Evolutionary conservation across 2,888 invertebrate species (phyloP).

Genomic region (Synergus itoensis): DNA sequence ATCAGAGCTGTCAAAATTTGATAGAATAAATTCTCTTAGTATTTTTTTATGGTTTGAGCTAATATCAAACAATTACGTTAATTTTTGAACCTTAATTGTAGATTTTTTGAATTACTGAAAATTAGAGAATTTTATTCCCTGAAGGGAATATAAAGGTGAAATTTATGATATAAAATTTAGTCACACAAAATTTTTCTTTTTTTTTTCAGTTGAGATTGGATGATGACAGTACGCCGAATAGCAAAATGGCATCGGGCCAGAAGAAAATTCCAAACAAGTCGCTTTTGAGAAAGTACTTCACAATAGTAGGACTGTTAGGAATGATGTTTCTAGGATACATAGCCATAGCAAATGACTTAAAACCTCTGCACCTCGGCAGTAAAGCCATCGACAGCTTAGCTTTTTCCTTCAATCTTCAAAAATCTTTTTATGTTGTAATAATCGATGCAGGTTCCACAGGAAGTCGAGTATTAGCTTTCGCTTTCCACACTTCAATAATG

Average conservation of each 20-base stretch:
- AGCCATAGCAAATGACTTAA: constrained; percentile 67
- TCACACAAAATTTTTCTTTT: neutral
- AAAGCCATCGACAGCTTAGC: constrained; percentile 85
- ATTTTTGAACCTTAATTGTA: no score
- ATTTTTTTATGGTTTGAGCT: no score
- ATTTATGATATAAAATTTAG: neutral
- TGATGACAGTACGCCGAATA: constrained; percentile 56
- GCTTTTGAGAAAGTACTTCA: constrained; percentile 61
- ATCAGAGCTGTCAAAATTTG: no score
- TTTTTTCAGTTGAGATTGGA: constrained; percentile 59
- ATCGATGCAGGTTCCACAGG: constrained; percentile 98
- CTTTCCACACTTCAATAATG: constrained; percentile 85
- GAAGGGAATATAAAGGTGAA: no score
- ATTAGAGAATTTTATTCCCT: no score
- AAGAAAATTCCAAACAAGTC: constrained; percentile 42
- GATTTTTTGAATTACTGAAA: no score
- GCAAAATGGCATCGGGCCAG: constrained; percentile 58
- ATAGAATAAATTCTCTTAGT: no score
- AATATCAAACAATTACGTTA: no score
- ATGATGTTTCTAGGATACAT: constrained; percentile 68
- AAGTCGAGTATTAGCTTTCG: constrained; percentile 90
- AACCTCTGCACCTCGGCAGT: constrained; percentile 68
- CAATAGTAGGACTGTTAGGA: constrained; percentile 59
- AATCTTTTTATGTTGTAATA: constrained; percentile 89
- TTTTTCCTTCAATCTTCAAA: constrained; percentile 85